phyloP scores from a whole-genome alignment of 2,888 invertebrate species.

The Tachina fera region DNA sequence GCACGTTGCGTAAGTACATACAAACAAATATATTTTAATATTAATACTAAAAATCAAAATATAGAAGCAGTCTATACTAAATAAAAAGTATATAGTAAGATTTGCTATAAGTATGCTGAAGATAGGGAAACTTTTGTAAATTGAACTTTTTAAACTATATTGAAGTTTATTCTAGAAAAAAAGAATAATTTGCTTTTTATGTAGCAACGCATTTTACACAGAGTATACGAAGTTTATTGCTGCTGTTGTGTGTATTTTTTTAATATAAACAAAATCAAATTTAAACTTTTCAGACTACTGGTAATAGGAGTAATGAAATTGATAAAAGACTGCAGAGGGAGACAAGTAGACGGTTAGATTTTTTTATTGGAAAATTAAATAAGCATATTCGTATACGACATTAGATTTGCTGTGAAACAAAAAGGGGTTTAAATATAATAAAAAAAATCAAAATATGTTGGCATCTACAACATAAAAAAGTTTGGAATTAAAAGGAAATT shows the following conservation, averaged over 20 bases:
- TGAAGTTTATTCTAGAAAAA: constrained; percentile 16
- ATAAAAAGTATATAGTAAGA: neutral
- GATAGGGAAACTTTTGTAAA: constrained; percentile 23
- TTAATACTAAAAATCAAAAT: neutral
- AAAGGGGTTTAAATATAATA: too few species aligned
- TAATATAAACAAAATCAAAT: constrained; percentile 72
- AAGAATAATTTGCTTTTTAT: constrained; percentile 39
- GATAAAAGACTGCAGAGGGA: constrained; percentile 27
- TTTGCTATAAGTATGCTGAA: constrained; percentile 31
- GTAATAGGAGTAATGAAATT: constrained; percentile 56
- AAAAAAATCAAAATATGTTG: too few species aligned
- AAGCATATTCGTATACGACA: neutral
- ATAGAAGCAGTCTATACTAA: neutral
- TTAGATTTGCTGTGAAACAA: neutral
- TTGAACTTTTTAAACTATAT: constrained; percentile 36
- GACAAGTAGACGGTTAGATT: neutral
- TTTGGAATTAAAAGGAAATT: too few species aligned
- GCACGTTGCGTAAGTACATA: constrained; percentile 93
- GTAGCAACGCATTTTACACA: neutral
- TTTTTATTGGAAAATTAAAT: constrained; percentile 9
- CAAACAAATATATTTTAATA: constrained; percentile 24
- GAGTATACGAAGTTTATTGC: constrained; percentile 26
- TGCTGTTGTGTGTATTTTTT: constrained; percentile 13
- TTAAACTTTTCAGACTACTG: constrained; percentile 73
- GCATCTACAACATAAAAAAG: too few species aligned